Evolutionary conservation across 53 echinoderm and acorn worm species (phyloP).

Genomic region (Henricia sp.): DNA sequence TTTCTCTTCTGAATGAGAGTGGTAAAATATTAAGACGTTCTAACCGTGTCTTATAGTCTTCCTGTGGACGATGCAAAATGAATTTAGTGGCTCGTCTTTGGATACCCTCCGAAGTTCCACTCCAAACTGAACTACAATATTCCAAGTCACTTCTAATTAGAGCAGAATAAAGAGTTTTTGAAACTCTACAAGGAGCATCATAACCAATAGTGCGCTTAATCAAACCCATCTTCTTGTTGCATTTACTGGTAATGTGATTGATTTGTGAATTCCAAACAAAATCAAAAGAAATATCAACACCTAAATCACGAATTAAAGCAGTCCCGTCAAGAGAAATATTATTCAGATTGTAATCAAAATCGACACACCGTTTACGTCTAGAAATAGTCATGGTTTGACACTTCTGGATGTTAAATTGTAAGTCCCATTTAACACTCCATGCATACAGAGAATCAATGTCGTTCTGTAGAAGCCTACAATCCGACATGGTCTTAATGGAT

Average conservation of each 20-base stretch:
- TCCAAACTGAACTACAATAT: no score
- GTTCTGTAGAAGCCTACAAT: background rate
- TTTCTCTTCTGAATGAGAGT: no score
- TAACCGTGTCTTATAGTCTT: no score
- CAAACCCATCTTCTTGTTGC: constrained; percentile 7
- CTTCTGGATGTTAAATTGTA: background rate
- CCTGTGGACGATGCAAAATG: no score
- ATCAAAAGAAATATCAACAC: no score
- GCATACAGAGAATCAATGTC: constrained; percentile 10
- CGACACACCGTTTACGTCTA: background rate
- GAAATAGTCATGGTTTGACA: constrained; percentile 24
- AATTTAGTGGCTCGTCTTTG: background rate
- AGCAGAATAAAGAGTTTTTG: no score
- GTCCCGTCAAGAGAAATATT: no score
- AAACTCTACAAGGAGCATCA: constrained; percentile 3
- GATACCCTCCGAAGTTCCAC: background rate
- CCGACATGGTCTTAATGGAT: background rate
- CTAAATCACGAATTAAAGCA: no score
- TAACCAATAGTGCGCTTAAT: background rate
- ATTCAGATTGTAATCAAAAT: constrained; percentile 2
- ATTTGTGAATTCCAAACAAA: background rate
- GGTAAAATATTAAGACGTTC: no score
- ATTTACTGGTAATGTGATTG: background rate
- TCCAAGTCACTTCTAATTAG: no score
- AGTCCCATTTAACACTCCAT: background rate